Conservation (phyloP, 2,797 vertebrate genomes). For the Sebastes steindachneri region DNA sequence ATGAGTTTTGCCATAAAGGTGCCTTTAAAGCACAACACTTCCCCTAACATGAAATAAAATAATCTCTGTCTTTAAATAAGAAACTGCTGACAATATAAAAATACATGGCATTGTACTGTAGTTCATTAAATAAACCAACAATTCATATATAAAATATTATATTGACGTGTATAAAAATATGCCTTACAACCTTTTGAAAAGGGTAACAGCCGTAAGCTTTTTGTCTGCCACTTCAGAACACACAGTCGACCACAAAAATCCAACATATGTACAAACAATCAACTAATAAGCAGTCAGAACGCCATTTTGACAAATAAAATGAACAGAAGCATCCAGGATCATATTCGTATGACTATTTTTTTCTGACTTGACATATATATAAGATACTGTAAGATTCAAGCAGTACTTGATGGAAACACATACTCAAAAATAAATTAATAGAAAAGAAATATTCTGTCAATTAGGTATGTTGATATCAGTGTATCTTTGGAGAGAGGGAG, state of each 20-base stretch:
- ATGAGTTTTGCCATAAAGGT: constrained; percentile 69
- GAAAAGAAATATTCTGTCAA: constrained; percentile 70
- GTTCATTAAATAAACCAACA: constrained; percentile 88
- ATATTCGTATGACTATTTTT: constrained; percentile 62
- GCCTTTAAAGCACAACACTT: constrained; percentile 70
- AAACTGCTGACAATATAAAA: constrained; percentile 88
- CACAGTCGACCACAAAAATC: constrained; percentile 77
- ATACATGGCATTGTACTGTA: constrained; percentile 88
- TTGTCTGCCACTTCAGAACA: constrained; percentile 81
- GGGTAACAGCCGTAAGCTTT: constrained; percentile 84
- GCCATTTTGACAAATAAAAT: constrained; percentile 66
- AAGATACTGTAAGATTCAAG: constrained; percentile 76
- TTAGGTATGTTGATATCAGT: constrained; percentile 78
- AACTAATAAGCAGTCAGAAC: constrained; percentile 74
- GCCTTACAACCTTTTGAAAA: constrained; percentile 85
- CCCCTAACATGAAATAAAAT: constrained; percentile 81
- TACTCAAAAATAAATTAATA: constrained; percentile 82
- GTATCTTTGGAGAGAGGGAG: constrained; percentile 84
- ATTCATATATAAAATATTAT: constrained; percentile 89
- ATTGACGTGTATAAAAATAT: constrained; percentile 90
- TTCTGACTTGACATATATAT: constrained; percentile 72
- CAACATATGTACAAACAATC: constrained; percentile 82
- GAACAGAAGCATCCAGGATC: constrained; percentile 73
- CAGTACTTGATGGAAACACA: constrained; percentile 75
- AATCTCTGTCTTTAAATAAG: constrained; percentile 83